These are phyloP conservation scores for Labeo calbasu DNA, from an alignment of 2,797 vertebrate species.

Conservation along the genomic window DNA sequence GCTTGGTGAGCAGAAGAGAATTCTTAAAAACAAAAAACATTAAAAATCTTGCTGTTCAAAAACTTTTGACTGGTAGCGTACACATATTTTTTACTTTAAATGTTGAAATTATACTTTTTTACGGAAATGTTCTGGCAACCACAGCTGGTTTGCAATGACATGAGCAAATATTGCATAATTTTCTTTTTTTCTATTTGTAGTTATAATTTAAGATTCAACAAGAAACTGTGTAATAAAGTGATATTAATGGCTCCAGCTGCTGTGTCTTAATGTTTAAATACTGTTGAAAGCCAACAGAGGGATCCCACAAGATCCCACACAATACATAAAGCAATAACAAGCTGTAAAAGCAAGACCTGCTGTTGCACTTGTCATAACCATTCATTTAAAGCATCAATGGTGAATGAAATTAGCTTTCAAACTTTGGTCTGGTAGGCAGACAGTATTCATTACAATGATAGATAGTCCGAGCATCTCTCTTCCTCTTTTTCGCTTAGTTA, in stretches of 20 bases:
- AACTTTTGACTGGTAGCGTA: no score
- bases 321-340: constrained; percentile 32
- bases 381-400: constrained; percentile 60
- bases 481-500: constrained; percentile 57
- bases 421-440: constrained; percentile 70
- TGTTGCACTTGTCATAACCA: constrained; percentile 59
- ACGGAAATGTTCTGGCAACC: neutral
- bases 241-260: constrained; percentile 3
- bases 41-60: no score
- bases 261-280: constrained; percentile 17
- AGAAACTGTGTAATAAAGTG: neutral
- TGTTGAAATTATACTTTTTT: no score
- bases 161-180: neutral
- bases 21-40: no score
- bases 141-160: neutral
- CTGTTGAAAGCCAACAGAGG: neutral
- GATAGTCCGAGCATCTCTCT: constrained; percentile 68
- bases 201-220: neutral
- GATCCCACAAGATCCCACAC: neutral
- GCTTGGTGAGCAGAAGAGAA: no score
- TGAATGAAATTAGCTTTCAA: constrained; percentile 71
- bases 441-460: constrained; percentile 72
- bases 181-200: no score
- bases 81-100: no score
- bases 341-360: constrained; percentile 42